Evolutionary conservation across 2,888 invertebrate genomes (phyloP), one percentile per base, ranked within the genome.

Genomic region (Ellobium chinense): DNA sequence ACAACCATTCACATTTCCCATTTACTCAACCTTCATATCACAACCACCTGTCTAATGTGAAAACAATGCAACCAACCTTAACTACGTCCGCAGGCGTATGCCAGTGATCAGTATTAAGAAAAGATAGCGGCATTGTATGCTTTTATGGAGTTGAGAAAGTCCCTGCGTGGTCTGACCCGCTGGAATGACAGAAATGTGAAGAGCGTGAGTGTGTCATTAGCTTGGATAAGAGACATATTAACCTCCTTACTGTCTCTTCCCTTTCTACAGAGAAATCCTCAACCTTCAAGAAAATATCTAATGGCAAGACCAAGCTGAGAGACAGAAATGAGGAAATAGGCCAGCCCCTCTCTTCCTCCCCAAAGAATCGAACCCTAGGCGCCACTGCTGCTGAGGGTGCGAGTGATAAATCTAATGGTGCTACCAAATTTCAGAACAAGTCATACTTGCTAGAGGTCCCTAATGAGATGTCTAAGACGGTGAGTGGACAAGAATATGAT

Each of bases 381-480:
- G 5, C 60, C 27, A 14, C 36, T 2, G 54, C 76, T 4, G 3
- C 36, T 21, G 66, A 63, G 1, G 76, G 65, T 21, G 9, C 18
- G 12, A 2, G 24, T 34, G 77, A 77, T 3, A 77, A 68, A 69
- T 60, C 60, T 5, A 77, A 77, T 69, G 77, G 69, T 60, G 58
- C 77, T 77, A 62, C 37, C 12, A 68, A 29, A 37, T 34, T 29
- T 29, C 68, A 77, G 31, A 77, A 69, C 69, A 77, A 69, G n/a
- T 36, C 37, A 7, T 77, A 39, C 39, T 58, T 69, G 29, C 36
- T 77, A 60, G 77, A 77, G 46, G 69, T 77, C 2, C 77, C 77
- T n/a, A 77, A 77, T 69, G 77, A 77, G 69, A 77, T 77, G 27
- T 68, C 77, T 12, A 77, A 68, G 39, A 18, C 36, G 36, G 77